phyloP scores from a whole-genome alignment of 2,113 vertebrate species.

The Hiodon alosoides region DNA sequence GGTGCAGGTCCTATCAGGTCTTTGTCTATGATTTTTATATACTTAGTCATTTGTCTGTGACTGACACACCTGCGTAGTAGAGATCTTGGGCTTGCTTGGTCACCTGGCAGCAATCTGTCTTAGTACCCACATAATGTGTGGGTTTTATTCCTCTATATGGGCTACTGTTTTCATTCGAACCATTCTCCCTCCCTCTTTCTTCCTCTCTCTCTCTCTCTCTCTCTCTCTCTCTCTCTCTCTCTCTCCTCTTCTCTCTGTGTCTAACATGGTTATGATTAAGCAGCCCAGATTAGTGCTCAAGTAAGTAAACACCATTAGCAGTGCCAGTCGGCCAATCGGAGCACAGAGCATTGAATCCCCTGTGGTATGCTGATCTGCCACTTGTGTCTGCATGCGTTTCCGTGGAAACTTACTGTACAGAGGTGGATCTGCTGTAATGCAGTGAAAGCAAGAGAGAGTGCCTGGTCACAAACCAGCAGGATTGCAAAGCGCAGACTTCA shows the following conservation, averaged over 20 bases:
- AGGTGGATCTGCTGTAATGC: conserved; percentile 30
- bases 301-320: conserved; percentile 64
- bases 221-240: conserved; percentile 10
- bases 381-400: conserved; percentile 58
- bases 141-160: not conserved
- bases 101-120: not conserved
- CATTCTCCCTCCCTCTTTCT: not conserved
- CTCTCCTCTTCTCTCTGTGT: conserved; percentile 16
- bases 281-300: conserved; percentile 55
- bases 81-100: not conserved
- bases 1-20: too few species aligned
- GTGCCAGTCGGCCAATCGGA: conserved; percentile 55
- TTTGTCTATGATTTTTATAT: too few species aligned
- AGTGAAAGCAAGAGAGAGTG: conserved; percentile 14
- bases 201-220: conserved; percentile 15
- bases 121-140: not conserved
- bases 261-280: conserved; percentile 53
- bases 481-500: not conserved
- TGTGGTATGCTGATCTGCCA: conserved; percentile 63
- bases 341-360: conserved; percentile 46
- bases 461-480: not conserved
- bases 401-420: conserved; percentile 63
- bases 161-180: not conserved
- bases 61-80: not conserved
- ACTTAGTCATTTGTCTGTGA: too few species aligned